Base-by-base conservation (phyloP, 2,797 vertebrate species). In the Adrianichthys oophorus region DNA sequence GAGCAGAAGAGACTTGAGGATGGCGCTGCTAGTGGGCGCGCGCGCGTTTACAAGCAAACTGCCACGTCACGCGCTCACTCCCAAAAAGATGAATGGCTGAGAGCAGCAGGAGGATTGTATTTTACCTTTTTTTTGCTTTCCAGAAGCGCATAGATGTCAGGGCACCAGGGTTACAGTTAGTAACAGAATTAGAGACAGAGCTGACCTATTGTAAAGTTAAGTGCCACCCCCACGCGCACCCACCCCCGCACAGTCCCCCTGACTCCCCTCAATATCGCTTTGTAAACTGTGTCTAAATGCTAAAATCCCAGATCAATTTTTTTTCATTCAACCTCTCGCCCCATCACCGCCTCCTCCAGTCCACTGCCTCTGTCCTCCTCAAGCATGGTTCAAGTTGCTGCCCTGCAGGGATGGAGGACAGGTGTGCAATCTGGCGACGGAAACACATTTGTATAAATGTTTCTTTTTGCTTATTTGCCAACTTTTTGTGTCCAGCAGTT, bases 281-380 rank as follows among this genome's bases (percentile, higher is more conserved):
- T 89, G 89, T 90, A 92, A 92, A 92, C 89, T 91, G 90, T 92
- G 90, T 92, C 91, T 92, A 92, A 92, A 92, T 92, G 90, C 91
- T 90, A 92, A 92, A 92, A 88, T 90, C 89, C 75, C 78, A 62
- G 90, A 92, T 91, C 91, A 92, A 92, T 92, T 92, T 91, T 88
- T 89, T 86, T 90, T 17, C 43, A 91, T 91, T 91, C 89, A 90
- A 82, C 84, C 84, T 70, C 86, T 65, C 75, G 66, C 70, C 66
- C 60, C 59, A 67, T 85, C 80, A 81, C 57, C 85, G 80, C 81
- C 59, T 46, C 48, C 72, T 64, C 52, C 61, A 84, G 79, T 72
- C 79, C 87, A 83, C 80, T 76, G 68, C 77, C 59, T 76, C 89
- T 78, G 70, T 84, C 82, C 73, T 76, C 78, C 72, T 80, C 49